These are phyloP conservation scores for Andinoacara biseriatus DNA, from an alignment of 2,113 vertebrate species.

Conservation along the genomic window DNA sequence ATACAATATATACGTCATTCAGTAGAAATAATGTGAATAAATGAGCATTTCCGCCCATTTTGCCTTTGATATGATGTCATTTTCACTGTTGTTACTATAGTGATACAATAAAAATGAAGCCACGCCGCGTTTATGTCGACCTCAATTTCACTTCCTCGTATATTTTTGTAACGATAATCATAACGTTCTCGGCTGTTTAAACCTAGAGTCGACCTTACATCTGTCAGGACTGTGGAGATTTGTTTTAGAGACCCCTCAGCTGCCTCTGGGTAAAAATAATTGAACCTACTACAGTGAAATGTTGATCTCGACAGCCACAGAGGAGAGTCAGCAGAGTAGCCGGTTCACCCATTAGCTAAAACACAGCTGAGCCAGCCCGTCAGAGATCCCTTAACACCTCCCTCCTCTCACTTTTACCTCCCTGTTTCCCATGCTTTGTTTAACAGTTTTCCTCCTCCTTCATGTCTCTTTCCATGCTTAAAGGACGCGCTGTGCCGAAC, in stretches of 20 bases:
- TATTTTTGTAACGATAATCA: neutral
- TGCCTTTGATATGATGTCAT: constrained; percentile 1
- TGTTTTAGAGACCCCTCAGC: constrained; percentile 12
- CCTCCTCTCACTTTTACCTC: neutral
- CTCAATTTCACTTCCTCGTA: neutral
- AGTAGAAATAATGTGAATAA: constrained; percentile 8
- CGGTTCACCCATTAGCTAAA: constrained; percentile 56
- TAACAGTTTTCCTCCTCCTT: neutral
- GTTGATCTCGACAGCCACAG: constrained; percentile 23
- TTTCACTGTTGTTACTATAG: neutral
- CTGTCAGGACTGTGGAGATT: constrained; percentile 9
- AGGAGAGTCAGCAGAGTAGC: constrained; percentile 42
- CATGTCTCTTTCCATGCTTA: constrained; percentile 2
- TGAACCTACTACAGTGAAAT: constrained; percentile 28
- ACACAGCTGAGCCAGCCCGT: constrained; percentile 59
- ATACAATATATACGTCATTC: constrained; percentile 3
- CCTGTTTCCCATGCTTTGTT: neutral
- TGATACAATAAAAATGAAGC: neutral
- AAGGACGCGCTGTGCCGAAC: constrained; percentile 47
- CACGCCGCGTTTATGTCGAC: neutral
- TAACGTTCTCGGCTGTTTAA: constrained; percentile 3
- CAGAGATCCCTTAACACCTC: constrained; percentile 36
- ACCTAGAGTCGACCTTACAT: constrained; percentile 6
- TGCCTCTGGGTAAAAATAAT: constrained; percentile 33
- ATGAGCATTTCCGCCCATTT: constrained; percentile 3